These are phyloP conservation scores for Limnephilus auricula DNA, from an alignment of 2,888 invertebrate species.

Conservation along the genomic window DNA sequence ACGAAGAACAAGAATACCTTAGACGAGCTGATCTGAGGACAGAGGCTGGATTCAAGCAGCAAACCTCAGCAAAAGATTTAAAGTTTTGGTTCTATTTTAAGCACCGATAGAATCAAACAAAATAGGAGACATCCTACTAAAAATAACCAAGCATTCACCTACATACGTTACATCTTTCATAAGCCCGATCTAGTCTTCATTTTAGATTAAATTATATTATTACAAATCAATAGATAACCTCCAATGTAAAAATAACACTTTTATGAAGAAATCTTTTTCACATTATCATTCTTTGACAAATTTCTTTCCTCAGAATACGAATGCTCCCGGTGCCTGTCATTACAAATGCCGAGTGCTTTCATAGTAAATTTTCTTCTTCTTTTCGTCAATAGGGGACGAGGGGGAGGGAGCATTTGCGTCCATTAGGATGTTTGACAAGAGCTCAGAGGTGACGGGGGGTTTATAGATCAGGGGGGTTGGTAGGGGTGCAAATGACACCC, in stretches of 20 bases:
- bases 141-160: not conserved
- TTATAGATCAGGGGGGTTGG: conserved; percentile 22
- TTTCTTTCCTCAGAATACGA: not conserved
- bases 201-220: not conserved
- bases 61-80: no score
- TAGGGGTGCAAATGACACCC: conserved; percentile 24
- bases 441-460: conserved; percentile 42
- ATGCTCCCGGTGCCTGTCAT: not conserved
- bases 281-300: not conserved
- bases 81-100: no score
- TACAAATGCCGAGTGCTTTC: not conserved
- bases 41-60: no score
- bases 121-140: no score
- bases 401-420: conserved; percentile 48
- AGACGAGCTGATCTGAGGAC: not conserved
- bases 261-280: not conserved
- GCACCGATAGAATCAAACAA: no score
- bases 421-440: conserved; percentile 60
- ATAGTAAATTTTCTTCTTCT: conserved; percentile 20
- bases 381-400: conserved; percentile 20
- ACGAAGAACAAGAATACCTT: no score
- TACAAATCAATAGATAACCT: not conserved
- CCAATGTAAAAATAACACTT: not conserved
- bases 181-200: not conserved
- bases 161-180: not conserved